Evolutionary conservation across 1,140 invertebrate species (phyloP).

Genomic region (Diprion similis): DNA sequence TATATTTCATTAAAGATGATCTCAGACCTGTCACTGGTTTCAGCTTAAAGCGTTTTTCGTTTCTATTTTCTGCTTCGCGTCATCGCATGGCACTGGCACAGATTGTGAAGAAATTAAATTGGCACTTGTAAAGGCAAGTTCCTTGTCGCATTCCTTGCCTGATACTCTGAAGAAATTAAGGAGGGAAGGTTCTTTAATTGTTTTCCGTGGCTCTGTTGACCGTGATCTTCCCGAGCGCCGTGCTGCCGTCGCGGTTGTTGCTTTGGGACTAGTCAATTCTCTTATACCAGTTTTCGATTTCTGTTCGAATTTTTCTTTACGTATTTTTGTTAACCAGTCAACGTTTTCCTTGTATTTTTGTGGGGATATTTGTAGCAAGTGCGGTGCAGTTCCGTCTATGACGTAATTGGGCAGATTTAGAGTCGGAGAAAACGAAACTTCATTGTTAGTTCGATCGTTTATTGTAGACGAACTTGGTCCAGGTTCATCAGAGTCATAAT

Average conservation of each 20-base stretch:
- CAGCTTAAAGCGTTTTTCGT: not conserved
- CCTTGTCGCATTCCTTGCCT: conserved; percentile 36
- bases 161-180: conserved; percentile 45
- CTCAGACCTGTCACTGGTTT: not conserved
- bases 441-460: conserved; percentile 19
- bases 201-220: conserved; percentile 46
- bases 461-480: conserved; percentile 40
- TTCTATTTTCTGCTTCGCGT: not conserved
- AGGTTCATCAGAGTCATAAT: conserved; percentile 44
- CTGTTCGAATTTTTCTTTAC: conserved; percentile 62
- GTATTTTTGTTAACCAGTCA: conserved; percentile 76
- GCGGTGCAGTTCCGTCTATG: conserved; percentile 76
- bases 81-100: not conserved
- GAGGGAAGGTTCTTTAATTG: conserved; percentile 37
- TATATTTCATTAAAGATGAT: no score
- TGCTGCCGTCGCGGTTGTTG: conserved; percentile 37
- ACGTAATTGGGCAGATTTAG: conserved; percentile 80
- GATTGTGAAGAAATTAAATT: conserved; percentile 25
- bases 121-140: conserved; percentile 20
- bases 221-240: conserved; percentile 43
- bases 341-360: conserved; percentile 70
- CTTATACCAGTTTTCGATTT: conserved; percentile 24
- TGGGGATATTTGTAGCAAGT: conserved; percentile 73
- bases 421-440: conserved; percentile 67
- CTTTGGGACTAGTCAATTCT: conserved; percentile 40